Conservation (phyloP, 2,888 invertebrate genomes). For the Perizoma affinitatum region DNA sequence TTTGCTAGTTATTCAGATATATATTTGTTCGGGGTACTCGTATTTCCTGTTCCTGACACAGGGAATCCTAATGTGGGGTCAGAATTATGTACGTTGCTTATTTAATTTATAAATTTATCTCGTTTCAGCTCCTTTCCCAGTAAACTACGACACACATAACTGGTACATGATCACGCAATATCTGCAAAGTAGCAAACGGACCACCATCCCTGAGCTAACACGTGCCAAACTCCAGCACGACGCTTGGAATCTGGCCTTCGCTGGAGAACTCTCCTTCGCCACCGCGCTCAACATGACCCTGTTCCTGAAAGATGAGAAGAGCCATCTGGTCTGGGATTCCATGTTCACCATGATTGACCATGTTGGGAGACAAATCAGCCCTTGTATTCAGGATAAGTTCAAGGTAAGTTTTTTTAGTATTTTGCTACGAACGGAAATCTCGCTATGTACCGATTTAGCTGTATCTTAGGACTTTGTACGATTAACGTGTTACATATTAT, state of each 20-base stretch:
- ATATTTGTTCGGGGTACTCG: too few relatives aligned
- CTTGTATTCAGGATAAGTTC: slow-evolving; percentile 87
- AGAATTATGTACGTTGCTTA: too few relatives aligned
- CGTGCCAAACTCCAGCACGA: slow-evolving; percentile 90
- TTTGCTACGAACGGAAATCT: too few relatives aligned
- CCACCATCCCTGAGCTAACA: slow-evolving; percentile 87
- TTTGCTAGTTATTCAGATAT: too few relatives aligned
- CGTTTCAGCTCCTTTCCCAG: slow-evolving; percentile 89
- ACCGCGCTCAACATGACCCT: slow-evolving; percentile 92
- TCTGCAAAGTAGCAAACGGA: slow-evolving; percentile 82
- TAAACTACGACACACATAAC: slow-evolving; percentile 91
- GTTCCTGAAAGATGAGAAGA: slow-evolving; percentile 88
- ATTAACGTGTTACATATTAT: too few relatives aligned
- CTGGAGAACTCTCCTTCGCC: slow-evolving; percentile 89
- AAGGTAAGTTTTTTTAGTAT: slow-evolving; percentile 78
- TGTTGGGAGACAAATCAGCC: slow-evolving; percentile 88
- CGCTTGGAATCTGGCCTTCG: slow-evolving; percentile 91
- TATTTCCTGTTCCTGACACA: too few relatives aligned
- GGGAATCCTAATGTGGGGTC: too few relatives aligned
- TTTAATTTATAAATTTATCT: too few relatives aligned
- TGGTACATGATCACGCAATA: slow-evolving; percentile 90
- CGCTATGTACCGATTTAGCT: too few relatives aligned
- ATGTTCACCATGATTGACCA: slow-evolving; percentile 93
- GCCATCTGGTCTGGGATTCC: slow-evolving; percentile 92
- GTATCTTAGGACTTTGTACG: too few relatives aligned